phyloP scores from a whole-genome alignment of 2,888 invertebrate genomes.

The Caenorhabditis panamensis region DNA sequence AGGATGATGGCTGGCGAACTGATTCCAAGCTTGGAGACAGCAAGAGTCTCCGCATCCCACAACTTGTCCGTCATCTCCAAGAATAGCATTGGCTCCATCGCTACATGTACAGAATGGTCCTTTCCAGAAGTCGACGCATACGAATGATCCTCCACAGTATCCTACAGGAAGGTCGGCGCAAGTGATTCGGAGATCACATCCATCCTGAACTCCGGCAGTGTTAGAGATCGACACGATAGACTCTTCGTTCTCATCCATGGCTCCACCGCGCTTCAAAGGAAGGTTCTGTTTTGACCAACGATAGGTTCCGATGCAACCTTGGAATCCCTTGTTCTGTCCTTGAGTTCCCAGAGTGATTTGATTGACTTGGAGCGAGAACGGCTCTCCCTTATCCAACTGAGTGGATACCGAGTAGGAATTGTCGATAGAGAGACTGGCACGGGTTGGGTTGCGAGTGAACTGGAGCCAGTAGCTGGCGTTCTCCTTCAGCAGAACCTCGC shows the following conservation, averaged over 20 bases:
- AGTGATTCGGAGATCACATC: slow-evolving; percentile 94
- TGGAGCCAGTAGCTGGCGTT: slow-evolving; percentile 77
- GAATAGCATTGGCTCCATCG: slow-evolving; percentile 70
- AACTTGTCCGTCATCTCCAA: slow-evolving; percentile 76
- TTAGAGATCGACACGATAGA: slow-evolving; percentile 67
- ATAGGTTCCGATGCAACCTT: slow-evolving; percentile 88
- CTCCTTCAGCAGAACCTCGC: slow-evolving; percentile 69
- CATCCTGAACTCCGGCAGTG: slow-evolving; percentile 65
- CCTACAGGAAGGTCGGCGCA: slow-evolving; percentile 90
- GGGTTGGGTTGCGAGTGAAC: slow-evolving; percentile 74
- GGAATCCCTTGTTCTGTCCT: slow-evolving; percentile 68
- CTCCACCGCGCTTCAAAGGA: slow-evolving; percentile 85
- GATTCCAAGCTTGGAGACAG: slow-evolving; percentile 89
- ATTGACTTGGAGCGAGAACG: slow-evolving; percentile 70
- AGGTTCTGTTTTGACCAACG: slow-evolving; percentile 95
- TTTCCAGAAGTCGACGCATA: slow-evolving; percentile 97
- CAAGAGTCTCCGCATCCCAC: slow-evolving; percentile 89
- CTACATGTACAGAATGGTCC: slow-evolving; percentile 96
- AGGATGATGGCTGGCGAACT: slow-evolving; percentile 97
- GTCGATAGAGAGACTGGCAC: slow-evolving; percentile 73
- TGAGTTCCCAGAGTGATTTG: slow-evolving; percentile 70
- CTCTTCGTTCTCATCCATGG: slow-evolving; percentile 81
- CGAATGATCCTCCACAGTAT: slow-evolving; percentile 91
- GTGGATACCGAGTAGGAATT: slow-evolving; percentile 71
- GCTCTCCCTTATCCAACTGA: slow-evolving; percentile 62